These are phyloP conservation scores for Epinephelus lanceolatus DNA, from an alignment of 2,113 vertebrate genomes.

Conservation along the genomic window DNA sequence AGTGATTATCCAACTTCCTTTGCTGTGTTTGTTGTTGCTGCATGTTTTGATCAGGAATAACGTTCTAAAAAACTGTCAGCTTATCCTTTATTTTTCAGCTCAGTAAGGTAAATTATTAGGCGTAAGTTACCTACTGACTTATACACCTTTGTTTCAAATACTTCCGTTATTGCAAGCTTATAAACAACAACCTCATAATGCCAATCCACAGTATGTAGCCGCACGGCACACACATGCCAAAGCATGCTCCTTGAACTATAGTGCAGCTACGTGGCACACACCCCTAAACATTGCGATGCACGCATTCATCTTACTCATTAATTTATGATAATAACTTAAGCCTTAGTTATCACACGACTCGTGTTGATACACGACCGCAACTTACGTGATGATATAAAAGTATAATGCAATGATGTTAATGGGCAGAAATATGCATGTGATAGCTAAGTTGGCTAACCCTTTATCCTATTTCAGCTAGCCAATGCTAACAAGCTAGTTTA, in stretches of 20 bases:
- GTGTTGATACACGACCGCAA: accelerated
- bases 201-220: too few species aligned
- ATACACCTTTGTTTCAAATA: not conserved
- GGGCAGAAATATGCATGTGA: not conserved
- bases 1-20: not conserved
- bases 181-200: not conserved
- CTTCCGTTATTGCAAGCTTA: not conserved
- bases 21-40: not conserved
- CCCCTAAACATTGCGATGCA: constrained; percentile 13
- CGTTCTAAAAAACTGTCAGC: not conserved
- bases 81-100: not conserved
- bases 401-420: too few species aligned
- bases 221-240: not conserved
- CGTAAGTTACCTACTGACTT: too few species aligned
- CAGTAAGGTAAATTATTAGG: too few species aligned
- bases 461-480: constrained; percentile 40
- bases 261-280: constrained; percentile 76
- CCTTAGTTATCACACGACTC: not conserved
- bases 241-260: not conserved
- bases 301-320: not conserved
- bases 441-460: constrained; percentile 8
- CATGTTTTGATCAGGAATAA: not conserved
- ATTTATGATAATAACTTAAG: too few species aligned
- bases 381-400: accelerated
- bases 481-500: constrained; percentile 18